Evolutionary conservation across 2,888 invertebrate genomes (phyloP), one percentile per base, ranked within the genome.

Genomic region (Lydus trimaculatus): DNA sequence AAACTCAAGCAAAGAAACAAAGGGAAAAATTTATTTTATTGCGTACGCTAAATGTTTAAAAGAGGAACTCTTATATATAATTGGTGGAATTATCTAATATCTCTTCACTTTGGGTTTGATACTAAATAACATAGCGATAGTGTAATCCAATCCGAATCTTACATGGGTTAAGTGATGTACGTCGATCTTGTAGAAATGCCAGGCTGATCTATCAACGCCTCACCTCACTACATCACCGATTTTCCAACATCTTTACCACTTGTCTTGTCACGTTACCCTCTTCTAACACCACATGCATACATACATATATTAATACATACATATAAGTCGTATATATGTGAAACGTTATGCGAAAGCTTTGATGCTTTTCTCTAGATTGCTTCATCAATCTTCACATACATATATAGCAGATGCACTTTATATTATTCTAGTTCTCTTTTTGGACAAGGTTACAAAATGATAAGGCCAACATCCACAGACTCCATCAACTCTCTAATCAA

Each of bases 171-270:
- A 78, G 74, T 72, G 76, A 76, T 78, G 76, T 75, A 77, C 77
- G 75, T 76, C 80, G 78, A 78, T 72, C 64, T 64, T 62, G 66
- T 63, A 74, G 72, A 73, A 72, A 73, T 74, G 77, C 75, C 70
- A 76, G 69, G 74, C 75, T 79, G 77, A 80, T 81, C 79, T 81
- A 80, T 81, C 80, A 80, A 79, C 79, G 78, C 79, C 77, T 76
- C 75, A 76, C 74, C 75, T 75, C 79, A 73, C 76, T 73, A 76
- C 76, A 75, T 78, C 76, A 76, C 75, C 75, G 74, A 77, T 73
- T 76, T 73, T 75, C 73, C 76, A 75, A 77, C 79, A 80, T 79
- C 79, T 80, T 80, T 78, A 79, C 78, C 77, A 78, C 79, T 79
- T 78, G 78, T 79, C 79, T 77, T 78, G 78, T 78, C 78, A 75